Percentiles rank a stretch among this genome's conserved stretches.
Conservation (phyloP, 2,113 vertebrate genomes). For the Anoplopoma fimbria region DNA sequence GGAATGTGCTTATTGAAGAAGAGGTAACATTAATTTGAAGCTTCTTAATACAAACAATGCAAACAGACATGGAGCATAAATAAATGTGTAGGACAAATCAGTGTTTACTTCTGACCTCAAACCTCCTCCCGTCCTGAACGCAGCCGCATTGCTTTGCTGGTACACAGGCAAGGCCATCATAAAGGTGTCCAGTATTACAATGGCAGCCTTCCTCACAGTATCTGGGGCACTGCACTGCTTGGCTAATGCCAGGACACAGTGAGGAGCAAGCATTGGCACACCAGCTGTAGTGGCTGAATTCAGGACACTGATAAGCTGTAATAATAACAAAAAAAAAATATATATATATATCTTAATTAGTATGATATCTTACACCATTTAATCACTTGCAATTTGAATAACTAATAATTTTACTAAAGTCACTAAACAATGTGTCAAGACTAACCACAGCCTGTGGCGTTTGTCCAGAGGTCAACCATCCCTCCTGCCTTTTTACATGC, state of each 20-base stretch:
- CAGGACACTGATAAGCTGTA: slow-evolving; percentile 50
- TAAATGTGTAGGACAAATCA: not conserved
- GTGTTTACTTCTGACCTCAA: slow-evolving; percentile 34
- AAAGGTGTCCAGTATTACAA: slow-evolving; percentile 53
- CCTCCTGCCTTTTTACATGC: slow-evolving; percentile 55
- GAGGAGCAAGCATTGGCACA: slow-evolving; percentile 57
- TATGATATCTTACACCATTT: not conserved
- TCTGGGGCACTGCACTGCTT: slow-evolving; percentile 18
- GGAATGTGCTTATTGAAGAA: not conserved
- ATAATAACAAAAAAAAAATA: too few species aligned
- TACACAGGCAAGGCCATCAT: slow-evolving; percentile 53
- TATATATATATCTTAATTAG: not conserved
- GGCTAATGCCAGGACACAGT: slow-evolving; percentile 51
- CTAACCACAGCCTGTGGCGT: slow-evolving; percentile 66
- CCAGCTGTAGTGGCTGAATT: slow-evolving; percentile 60
- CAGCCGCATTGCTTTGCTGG: slow-evolving; percentile 62
- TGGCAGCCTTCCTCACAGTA: slow-evolving; percentile 65
- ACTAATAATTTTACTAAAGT: not conserved
- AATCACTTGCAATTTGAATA: not conserved
- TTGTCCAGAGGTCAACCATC: slow-evolving; percentile 55
- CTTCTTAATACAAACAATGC: not conserved
- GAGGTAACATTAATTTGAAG: not conserved
- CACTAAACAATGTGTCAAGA: slow-evolving; percentile 9
- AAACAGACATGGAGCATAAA: not conserved
- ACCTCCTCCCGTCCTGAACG: slow-evolving; percentile 33